Conservation (phyloP, 2,888 invertebrate species). For the Silvanus unidentatus region DNA sequence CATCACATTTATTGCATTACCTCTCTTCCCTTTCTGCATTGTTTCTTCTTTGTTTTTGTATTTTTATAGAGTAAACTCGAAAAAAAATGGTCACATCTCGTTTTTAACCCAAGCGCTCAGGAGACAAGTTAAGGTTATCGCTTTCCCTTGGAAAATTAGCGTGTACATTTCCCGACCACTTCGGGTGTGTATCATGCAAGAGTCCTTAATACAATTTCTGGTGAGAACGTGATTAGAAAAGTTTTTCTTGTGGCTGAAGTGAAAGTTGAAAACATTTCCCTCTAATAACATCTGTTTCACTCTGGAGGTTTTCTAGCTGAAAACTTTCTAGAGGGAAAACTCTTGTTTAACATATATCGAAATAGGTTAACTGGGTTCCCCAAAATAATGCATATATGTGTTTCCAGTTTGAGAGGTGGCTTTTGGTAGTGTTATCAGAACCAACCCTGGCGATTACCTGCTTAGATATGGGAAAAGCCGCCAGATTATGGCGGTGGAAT, state of each 20-base stretch:
- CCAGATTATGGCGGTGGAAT: neutral
- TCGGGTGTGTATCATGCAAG: constrained; percentile 8
- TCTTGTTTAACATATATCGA: constrained; percentile 7
- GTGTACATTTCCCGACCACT: too few relatives aligned
- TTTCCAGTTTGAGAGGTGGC: too few relatives aligned
- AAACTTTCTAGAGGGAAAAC: constrained; percentile 7
- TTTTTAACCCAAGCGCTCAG: too few relatives aligned
- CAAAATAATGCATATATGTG: too few relatives aligned
- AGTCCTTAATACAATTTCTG: constrained; percentile 9
- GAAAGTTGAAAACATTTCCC: constrained; percentile 10
- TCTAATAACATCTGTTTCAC: constrained; percentile 11
- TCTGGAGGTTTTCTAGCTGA: constrained; percentile 6
- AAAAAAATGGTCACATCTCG: neutral
- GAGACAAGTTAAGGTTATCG: too few relatives aligned
- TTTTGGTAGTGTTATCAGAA: too few relatives aligned
- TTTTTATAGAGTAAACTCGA: neutral
- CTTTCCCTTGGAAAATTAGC: too few relatives aligned
- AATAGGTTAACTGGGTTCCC: too few relatives aligned
- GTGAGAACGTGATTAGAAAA: constrained; percentile 12
- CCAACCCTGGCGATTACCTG: too few relatives aligned
- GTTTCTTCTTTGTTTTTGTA: neutral
- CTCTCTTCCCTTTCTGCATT: neutral
- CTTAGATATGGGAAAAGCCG: too few relatives aligned
- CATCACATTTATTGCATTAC: too few relatives aligned
- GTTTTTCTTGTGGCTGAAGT: constrained; percentile 8